Percentiles rank a stretch among this genome's conserved stretches.
Conservation (phyloP, 2,797 vertebrate genomes). For the Pangasius krempfi region DNA sequence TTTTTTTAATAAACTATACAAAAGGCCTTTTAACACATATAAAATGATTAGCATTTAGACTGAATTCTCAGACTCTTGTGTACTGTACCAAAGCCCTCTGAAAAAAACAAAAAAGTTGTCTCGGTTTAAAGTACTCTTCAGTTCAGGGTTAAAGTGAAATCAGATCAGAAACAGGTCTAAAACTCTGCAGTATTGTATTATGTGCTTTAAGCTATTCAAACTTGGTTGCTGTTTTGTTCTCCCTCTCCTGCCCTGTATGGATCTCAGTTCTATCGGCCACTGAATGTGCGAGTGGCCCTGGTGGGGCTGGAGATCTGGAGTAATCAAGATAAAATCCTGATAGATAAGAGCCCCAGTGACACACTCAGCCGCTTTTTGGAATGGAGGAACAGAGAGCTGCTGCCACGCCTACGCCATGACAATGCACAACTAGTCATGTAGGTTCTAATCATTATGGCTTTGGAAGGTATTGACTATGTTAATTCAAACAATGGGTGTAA, state of each 20-base stretch:
- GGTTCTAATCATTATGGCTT: conserved; percentile 50
- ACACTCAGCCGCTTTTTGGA: conserved; percentile 84
- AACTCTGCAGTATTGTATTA: not conserved
- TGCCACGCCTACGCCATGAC: conserved; percentile 85
- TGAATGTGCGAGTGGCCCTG: conserved; percentile 86
- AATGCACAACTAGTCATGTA: conserved; percentile 88
- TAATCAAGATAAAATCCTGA: conserved; percentile 72
- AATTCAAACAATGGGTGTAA: not conserved
- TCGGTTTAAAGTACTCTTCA: not conserved
- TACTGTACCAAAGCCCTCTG: no score
- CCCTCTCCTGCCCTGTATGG: not conserved
- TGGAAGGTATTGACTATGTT: not conserved
- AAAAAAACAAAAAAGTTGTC: no score
- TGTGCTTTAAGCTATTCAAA: not conserved
- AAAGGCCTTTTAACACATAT: no score
- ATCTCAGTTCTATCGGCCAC: conserved; percentile 84
- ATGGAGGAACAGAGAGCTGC: conserved; percentile 83
- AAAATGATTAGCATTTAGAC: no score
- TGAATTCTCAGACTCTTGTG: no score
- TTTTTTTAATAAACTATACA: no score
- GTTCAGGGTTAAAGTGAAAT: not conserved
- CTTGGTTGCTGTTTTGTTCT: not conserved
- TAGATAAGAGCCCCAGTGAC: conserved; percentile 73
- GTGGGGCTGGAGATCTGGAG: conserved; percentile 91
- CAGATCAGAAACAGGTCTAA: not conserved